Evolutionary conservation across 1,140 invertebrate genomes (phyloP).

Genomic region (Hydropsyche tenuis): DNA sequence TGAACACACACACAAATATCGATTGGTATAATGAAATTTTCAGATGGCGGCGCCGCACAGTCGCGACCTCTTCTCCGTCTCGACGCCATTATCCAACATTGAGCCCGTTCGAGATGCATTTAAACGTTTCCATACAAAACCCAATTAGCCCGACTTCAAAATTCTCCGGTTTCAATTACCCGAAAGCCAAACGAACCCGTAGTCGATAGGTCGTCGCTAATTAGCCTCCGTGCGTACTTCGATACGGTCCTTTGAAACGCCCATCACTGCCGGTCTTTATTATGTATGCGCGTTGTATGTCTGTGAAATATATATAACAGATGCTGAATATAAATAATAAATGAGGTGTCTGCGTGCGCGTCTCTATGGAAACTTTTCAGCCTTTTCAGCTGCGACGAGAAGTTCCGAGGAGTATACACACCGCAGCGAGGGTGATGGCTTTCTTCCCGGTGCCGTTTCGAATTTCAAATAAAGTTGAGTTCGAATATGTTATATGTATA

Average conservation of each 20-base stretch:
- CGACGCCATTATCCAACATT: constrained; percentile 1
- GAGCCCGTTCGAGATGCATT: not conserved
- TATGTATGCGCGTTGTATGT: no score
- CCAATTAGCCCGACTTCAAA: not conserved
- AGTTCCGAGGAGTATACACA: not conserved
- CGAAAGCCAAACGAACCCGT: no score
- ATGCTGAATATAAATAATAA: not conserved
- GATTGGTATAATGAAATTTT: constrained; percentile 16
- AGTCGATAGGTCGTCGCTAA: no score
- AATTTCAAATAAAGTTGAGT: not conserved
- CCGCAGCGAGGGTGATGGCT: no score
- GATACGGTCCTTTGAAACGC: no score
- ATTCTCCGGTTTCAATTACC: constrained; percentile 2
- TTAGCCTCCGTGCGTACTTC: no score
- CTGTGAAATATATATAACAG: no score
- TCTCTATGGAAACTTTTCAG: constrained; percentile 1
- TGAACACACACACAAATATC: not conserved
- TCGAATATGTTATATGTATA: no score
- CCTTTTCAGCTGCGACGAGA: not conserved
- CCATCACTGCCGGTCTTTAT: no score
- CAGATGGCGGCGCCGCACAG: constrained; percentile 1
- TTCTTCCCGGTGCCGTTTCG: not conserved
- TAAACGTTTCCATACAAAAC: constrained; percentile 6
- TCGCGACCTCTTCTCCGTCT: constrained; percentile 2
- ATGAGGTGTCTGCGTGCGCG: not conserved